A percentile compares a stretch with the other conserved stretches of the same genome.
Conservation (phyloP, 2,888 invertebrate genomes). For the Dexiosoma caninum region DNA sequence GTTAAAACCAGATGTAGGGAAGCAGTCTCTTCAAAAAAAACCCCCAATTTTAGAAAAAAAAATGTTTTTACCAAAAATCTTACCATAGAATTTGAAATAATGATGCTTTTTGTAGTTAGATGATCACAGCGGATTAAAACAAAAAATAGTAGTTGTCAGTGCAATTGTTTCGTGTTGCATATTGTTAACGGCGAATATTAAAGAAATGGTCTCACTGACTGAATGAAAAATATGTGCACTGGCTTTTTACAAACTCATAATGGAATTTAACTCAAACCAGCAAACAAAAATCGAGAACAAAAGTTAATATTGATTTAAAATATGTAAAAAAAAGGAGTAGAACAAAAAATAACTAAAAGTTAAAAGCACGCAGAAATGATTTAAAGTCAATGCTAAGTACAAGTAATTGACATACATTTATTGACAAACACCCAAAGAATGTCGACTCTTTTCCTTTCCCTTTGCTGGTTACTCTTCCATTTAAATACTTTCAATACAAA, state of each 20-base stretch:
- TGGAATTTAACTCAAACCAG: neutral
- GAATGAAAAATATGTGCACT: neutral
- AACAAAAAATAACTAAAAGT: neutral
- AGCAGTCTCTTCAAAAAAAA: no score
- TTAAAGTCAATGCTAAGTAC: conserved; percentile 52
- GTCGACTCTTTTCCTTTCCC: neutral
- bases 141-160: no score
- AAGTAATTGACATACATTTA: conserved; percentile 57
- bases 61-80: no score
- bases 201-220: neutral
- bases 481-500: conserved; percentile 39
- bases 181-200: no score
- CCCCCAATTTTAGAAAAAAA: no score
- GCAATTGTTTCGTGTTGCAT: no score
- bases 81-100: no score
- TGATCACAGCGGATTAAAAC: no score
- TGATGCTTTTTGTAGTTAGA: no score
- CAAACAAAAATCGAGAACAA: conserved; percentile 1
- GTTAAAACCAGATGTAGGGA: no score
- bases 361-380: conserved; percentile 17
- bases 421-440: conserved; percentile 55
- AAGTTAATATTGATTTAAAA: conserved; percentile 41
- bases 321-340: neutral
- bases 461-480: conserved; percentile 22
- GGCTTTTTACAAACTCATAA: neutral